Conservation (phyloP, 2,113 vertebrate genomes). For the Cairina moschata region DNA sequence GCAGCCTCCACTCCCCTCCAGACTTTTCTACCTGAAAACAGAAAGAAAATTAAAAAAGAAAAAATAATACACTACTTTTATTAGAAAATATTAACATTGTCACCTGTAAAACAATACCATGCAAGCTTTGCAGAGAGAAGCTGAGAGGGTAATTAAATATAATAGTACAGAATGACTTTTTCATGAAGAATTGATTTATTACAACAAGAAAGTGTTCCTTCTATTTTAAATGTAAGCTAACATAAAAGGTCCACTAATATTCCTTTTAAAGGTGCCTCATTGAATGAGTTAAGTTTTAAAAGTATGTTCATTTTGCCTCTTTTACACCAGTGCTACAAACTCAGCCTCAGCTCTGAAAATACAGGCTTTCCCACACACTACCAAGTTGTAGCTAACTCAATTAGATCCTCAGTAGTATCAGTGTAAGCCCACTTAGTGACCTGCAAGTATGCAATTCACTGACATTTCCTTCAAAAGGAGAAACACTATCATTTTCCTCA, state of each 20-base stretch:
- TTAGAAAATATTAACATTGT: background rate
- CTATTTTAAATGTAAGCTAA: background rate
- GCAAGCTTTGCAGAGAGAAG: background rate
- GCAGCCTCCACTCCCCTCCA: background rate
- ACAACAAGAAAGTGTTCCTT: background rate
- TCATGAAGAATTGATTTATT: background rate
- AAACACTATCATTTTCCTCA: background rate
- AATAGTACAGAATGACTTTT: background rate
- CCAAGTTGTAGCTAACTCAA: background rate
- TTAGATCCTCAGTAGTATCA: background rate
- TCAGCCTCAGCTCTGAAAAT: background rate
- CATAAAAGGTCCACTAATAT: background rate
- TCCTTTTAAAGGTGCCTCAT: background rate
- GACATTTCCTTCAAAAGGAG: background rate
- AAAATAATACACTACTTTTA: background rate
- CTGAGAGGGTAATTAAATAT: background rate
- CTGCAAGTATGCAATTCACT: background rate
- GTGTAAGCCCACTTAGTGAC: background rate
- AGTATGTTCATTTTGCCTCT: background rate
- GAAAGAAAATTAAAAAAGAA: background rate
- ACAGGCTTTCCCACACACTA: background rate
- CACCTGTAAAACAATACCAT: background rate
- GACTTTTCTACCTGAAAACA: background rate
- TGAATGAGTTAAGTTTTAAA: background rate
- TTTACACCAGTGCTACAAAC: background rate